Base-by-base conservation (phyloP, 1,140 invertebrate species). In the Portunus trituberculatus region DNA sequence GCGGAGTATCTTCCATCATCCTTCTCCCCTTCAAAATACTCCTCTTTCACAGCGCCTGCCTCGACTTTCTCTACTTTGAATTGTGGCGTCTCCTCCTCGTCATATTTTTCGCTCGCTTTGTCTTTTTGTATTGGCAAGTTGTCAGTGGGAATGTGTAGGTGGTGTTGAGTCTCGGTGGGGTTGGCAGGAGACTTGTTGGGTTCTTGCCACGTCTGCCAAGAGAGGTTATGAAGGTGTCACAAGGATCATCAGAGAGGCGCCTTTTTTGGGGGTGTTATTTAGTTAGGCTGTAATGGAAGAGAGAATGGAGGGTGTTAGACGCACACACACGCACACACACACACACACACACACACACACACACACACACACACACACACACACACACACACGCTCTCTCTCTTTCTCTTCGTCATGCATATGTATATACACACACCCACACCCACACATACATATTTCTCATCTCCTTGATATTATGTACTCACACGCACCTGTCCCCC, bases 211-310 rank as follows among this genome's bases (percentile, higher is more conserved):
- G 94, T 93, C 94, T 95, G 94, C 94, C 94, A 48, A 95, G 94
- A 95, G 94, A 95, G 94, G 94, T 95, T 91, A 95, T 48, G 52
- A 93, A 95, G 94, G 91, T 92, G 91, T 92, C 91, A 45, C 91
- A 82, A 29, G 94, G 82, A 39, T 59, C 90, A 95, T 39, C 91
- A 92, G 91, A 88, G 76, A 67, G 83, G 83, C 91, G 48, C 20
- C 94, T 84, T 88, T 88, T 87, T 67, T 39, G 28, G 76, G 31
- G 82, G 31, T 88, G 86, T 95, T 92, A 95, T 82, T 92, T 92
- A 95, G 52, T 87, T 76, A 89, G 2, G 94, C 94, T 95, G 94
- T 28, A 95, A 95, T 45, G 31, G 59, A 76, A 95, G 67, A 95
- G 90, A 92, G 76, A 87, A 59, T 91, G 91, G 52, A 52, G 25